Evolutionary conservation across 2,888 invertebrate species (phyloP).

Genomic region (Nesidiocoris tenuis): DNA sequence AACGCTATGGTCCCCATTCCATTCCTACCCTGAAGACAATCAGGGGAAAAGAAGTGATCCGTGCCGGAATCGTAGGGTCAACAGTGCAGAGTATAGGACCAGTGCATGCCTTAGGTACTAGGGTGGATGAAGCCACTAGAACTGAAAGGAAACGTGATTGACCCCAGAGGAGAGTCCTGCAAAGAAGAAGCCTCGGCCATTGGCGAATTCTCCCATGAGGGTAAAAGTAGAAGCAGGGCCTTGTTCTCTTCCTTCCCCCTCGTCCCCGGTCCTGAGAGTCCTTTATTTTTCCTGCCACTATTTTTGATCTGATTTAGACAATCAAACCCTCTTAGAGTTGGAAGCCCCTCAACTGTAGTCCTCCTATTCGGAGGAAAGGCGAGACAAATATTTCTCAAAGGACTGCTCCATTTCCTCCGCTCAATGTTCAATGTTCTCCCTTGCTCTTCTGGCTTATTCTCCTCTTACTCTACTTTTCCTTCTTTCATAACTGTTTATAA

Average conservation of each 20-base stretch:
- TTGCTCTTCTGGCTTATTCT: neutral
- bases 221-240: neutral
- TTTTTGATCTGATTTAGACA: conserved; percentile 48
- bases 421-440: conserved; percentile 28
- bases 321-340: conserved; percentile 46
- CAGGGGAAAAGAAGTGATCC: conserved; percentile 11
- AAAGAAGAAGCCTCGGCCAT: conserved; percentile 12
- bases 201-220: conserved; percentile 37
- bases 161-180: conserved; percentile 19
- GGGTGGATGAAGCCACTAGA: neutral
- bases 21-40: neutral
- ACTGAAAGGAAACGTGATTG: conserved; percentile 16
- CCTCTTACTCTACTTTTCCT: neutral
- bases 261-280: neutral
- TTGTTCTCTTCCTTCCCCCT: neutral
- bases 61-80: conserved; percentile 30
- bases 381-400: conserved; percentile 9
- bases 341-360: neutral
- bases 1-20: neutral
- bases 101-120: neutral
- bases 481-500: conserved; percentile 35
- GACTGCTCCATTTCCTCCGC: conserved; percentile 37
- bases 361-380: neutral
- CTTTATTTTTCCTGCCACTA: conserved; percentile 36
- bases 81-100: conserved; percentile 1